A percentile compares a stretch with the other conserved stretches of the same genome.
These are phyloP conservation scores for Ditylenchus weischeri DNA, from an alignment of 2,888 invertebrate genomes.

Conservation along the genomic window DNA sequence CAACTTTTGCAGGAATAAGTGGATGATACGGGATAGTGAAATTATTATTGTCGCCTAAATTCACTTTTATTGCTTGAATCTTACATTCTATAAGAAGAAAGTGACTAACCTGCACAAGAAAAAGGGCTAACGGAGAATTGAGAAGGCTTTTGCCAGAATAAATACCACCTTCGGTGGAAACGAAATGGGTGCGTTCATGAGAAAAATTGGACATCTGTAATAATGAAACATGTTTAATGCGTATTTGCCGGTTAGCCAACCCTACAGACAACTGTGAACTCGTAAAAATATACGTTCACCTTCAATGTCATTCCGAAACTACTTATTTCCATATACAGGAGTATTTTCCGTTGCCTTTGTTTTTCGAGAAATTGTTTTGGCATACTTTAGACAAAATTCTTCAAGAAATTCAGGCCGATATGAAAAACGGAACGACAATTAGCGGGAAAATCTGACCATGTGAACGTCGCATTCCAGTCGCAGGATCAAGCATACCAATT, in stretches of 20 bases:
- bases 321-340: no score
- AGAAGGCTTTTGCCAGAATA: constrained; percentile 24
- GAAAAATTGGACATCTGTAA: background rate
- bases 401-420: no score
- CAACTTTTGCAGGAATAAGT: constrained; percentile 19
- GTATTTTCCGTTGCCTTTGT: no score
- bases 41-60: constrained; percentile 29
- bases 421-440: no score
- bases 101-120: constrained; percentile 24
- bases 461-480: no score
- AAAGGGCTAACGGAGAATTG: constrained; percentile 15
- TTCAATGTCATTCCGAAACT: no score
- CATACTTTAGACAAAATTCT: no score
- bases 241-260: background rate
- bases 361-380: no score
- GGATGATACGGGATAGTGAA: constrained; percentile 27
- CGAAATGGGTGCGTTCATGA: constrained; percentile 9
- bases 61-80: background rate
- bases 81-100: background rate
- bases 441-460: no score
- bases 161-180: constrained; percentile 22
- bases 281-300: no score
- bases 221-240: background rate
- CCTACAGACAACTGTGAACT: no score
- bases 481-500: no score